Evolutionary conservation across 37 sponge, comb jelly and placozoan genomes (phyloP).

Genomic region (Amphimedon queenslandica): DNA sequence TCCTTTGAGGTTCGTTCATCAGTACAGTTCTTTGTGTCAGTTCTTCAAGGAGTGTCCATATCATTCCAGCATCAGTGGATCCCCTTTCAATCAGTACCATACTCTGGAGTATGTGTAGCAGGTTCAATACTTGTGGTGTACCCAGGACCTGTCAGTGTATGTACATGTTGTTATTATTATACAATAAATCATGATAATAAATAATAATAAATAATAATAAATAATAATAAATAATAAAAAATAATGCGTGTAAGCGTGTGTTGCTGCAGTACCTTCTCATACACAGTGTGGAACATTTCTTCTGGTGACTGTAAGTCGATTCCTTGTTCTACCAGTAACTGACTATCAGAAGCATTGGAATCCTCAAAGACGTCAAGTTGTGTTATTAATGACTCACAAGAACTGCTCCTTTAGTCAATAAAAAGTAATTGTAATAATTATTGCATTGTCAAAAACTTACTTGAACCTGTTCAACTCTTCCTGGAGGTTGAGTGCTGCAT

Average conservation of each 20-base stretch:
- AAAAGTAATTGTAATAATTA: neutral
- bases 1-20: constrained; percentile 17
- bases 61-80: constrained; percentile 6
- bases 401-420: constrained; percentile 20
- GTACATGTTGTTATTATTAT: too few relatives aligned
- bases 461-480: constrained; percentile 28
- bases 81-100: constrained; percentile 43
- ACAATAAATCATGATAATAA: too few relatives aligned
- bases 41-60: constrained; percentile 47
- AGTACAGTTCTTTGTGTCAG: constrained; percentile 19
- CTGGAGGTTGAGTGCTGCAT: too few relatives aligned
- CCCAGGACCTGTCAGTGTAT: constrained; percentile 27
- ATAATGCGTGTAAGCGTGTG: too few relatives aligned
- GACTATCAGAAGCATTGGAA: constrained; percentile 29
- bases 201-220: too few relatives aligned
- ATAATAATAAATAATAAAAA: too few relatives aligned
- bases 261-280: constrained; percentile 35
- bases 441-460: neutral
- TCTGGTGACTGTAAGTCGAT: constrained; percentile 56
- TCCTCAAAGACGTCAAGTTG: constrained; percentile 77
- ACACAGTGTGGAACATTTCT: constrained; percentile 50
- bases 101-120: constrained; percentile 53
- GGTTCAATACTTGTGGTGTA: constrained; percentile 28
- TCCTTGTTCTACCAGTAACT: constrained; percentile 37
- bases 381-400: constrained; percentile 50